Evolutionary conservation across 2,888 invertebrate species (phyloP).

Genomic region (Leistus spinibarbis): DNA sequence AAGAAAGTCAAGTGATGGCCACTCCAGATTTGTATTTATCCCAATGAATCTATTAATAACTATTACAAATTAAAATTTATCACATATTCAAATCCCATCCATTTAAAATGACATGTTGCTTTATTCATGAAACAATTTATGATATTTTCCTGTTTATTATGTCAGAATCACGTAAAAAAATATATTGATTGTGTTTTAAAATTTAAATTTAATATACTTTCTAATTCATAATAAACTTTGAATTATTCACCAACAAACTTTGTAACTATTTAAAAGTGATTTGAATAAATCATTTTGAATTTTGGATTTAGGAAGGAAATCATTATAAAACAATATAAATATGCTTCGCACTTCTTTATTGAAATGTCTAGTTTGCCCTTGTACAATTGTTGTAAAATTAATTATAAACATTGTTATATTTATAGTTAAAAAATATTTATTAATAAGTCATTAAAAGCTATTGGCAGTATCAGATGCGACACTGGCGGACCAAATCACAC

Average conservation of each 20-base stretch:
- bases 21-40: no score
- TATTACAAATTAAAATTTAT: no score
- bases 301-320: neutral
- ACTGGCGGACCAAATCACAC: neutral
- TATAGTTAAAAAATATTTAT: slow-evolving; percentile 7
- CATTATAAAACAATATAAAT: neutral
- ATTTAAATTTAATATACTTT: neutral
- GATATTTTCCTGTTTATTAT: neutral
- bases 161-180: neutral
- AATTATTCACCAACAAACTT: neutral
- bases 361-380: slow-evolving; percentile 34
- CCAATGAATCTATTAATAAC: no score
- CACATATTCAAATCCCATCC: no score
- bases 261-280: neutral
- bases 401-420: slow-evolving; percentile 12
- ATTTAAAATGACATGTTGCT: no score
- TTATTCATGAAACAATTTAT: neutral
- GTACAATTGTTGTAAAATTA: slow-evolving; percentile 35
- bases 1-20: no score
- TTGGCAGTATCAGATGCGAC: slow-evolving; percentile 16
- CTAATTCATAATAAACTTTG: neutral
- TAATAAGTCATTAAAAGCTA: slow-evolving; percentile 20
- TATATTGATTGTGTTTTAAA: neutral
- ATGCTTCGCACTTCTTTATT: slow-evolving; percentile 31
- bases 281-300: neutral